Evolutionary conservation across 2,797 vertebrate genomes (phyloP), one percentile per base, ranked within the genome.

Genomic region (Pogoniulus pusillus): DNA sequence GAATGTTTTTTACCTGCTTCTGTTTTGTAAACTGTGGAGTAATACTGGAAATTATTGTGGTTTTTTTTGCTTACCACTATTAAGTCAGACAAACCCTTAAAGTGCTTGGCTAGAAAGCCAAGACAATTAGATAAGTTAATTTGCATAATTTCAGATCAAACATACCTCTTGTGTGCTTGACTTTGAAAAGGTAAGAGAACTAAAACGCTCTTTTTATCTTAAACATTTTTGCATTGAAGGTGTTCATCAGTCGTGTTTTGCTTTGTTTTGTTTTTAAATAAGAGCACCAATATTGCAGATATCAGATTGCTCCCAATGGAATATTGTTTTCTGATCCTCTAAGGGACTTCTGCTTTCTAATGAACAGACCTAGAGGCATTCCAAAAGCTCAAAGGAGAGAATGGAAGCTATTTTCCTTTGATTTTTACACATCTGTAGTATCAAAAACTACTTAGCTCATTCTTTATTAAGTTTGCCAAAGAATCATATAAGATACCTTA

Each of bases 311-410:
- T 93, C 89, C 72, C 82, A 37, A 17, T 16, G 35, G 93, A 87
- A 82, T 83, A 47, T 51, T 91, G 84, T 88, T 89, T 90, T 95
- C 92, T 95, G 91, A 94, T 94, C 91, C 75, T 90, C 59, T 90
- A 65, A 93, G 62, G 63, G 92, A 86, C 82, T 90, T 91, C 69
- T 80, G 41, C 94, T 82, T 94, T 93, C 84, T 92, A 93, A 91
- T 94, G 72, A 86, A 94, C 96, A 96, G 86, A 95, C 92, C 93
- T 94, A 89, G 90, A 94, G 94, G 96, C 96, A 85, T 96, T 94
- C 86, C 86, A 60, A 79, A 90, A 94, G 63, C 95, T 96, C 91
- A 95, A 96, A 96, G 79, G 32, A 91, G 34, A 58, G 83, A 77
- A 93, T 93, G 59, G 76, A 94, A 91, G 80, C 29, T 83, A 66